Percentiles rank a stretch among this genome's conserved stretches.
Conservation (phyloP, 2,113 vertebrate genomes). For the Thamnaconus septentrionalis region DNA sequence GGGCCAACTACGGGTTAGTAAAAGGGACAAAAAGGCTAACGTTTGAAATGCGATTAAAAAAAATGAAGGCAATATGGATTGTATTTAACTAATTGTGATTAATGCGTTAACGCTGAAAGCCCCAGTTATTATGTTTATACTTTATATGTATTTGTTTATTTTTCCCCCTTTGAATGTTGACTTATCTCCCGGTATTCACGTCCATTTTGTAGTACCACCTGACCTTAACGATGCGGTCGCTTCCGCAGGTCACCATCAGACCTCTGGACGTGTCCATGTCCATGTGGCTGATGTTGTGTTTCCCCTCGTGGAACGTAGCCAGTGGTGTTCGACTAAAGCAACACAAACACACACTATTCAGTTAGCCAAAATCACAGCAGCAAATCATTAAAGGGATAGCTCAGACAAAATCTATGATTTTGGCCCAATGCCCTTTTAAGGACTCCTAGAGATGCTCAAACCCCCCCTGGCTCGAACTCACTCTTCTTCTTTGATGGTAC, state of each 20-base stretch:
- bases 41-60: no score
- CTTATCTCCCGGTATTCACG: no score
- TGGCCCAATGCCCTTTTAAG: not conserved
- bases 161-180: no score
- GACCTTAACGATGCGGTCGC: slow-evolving; percentile 94
- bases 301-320: slow-evolving; percentile 97
- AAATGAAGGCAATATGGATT: no score
- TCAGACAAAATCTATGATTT: no score
- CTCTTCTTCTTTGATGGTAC: slow-evolving; percentile 96
- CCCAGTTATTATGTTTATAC: no score
- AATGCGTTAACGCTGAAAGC: no score
- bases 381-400: no score
- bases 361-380: accelerated
- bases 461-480: slow-evolving; percentile 73
- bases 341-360: slow-evolving; percentile 12
- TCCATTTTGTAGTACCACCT: slow-evolving; percentile 1
- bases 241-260: slow-evolving; percentile 96
- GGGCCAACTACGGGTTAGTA: no score
- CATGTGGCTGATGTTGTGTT: slow-evolving; percentile 96
- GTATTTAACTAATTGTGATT: no score
- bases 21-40: no score
- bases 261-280: slow-evolving; percentile 93
- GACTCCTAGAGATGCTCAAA: not conserved
- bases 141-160: no score
- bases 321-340: slow-evolving; percentile 84